Conservation (phyloP, 2,113 vertebrate genomes). For the Baryphthengus martii region DNA sequence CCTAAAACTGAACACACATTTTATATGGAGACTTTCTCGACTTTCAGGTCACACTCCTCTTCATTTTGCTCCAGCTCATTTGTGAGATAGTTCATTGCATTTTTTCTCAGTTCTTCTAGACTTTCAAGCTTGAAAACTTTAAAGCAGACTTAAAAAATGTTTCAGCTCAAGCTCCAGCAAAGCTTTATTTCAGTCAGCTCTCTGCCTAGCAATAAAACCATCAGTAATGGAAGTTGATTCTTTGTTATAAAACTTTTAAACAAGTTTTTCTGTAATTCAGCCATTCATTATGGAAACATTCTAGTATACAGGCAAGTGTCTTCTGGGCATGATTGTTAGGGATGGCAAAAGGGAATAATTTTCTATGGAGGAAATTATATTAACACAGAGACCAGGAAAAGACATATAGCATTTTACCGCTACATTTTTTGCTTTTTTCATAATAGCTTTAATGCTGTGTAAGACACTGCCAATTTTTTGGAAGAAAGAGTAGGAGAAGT, state of each 20-base stretch:
- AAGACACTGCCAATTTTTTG: not conserved
- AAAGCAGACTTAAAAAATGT: not conserved
- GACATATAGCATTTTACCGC: rapidly evolving
- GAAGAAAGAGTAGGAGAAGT: not conserved
- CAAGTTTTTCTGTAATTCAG: not conserved
- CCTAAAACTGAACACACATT: not conserved
- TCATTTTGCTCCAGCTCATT: not conserved
- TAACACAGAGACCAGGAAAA: not conserved
- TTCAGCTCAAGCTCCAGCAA: not conserved
- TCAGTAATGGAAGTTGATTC: not conserved
- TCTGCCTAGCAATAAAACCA: not conserved
- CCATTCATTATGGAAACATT: not conserved
- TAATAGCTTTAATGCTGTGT: not conserved
- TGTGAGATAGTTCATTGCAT: not conserved
- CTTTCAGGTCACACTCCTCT: not conserved
- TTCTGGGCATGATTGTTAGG: not conserved
- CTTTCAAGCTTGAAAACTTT: not conserved
- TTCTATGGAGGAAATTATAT: not conserved
- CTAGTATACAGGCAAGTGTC: not conserved
- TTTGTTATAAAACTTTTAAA: not conserved
- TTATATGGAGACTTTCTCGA: not conserved
- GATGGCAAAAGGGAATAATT: not conserved
- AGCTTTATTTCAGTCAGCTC: not conserved
- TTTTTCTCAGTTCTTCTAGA: not conserved
- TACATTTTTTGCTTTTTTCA: not conserved